Evolutionary conservation across 2,888 invertebrate genomes (phyloP), one percentile per base, ranked within the genome.

Genomic region (Drosophila limbata): DNA sequence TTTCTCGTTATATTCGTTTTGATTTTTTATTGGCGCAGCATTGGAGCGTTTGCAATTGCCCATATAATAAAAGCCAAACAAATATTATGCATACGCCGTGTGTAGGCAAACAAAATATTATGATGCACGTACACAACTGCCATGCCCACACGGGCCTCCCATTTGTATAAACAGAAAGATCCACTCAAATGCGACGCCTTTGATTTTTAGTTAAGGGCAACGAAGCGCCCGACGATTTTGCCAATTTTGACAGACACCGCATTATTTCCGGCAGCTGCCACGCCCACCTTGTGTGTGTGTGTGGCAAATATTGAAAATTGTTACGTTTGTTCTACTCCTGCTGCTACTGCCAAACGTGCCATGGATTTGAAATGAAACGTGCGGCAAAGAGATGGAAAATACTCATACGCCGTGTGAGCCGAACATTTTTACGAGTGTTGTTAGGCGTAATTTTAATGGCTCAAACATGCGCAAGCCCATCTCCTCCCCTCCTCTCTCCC

Each of bases 391-490:
- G 66, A 69, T 73, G 78, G 78, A 73, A 83, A 79, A 83, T 73
- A 73, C 77, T 77, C 79, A 83, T 83, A 85, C 84, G 79, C 84
- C 73, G 77, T 57, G 84, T 79, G 71, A 77, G 84, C 81, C 78
- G 64, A 72, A 69, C 61, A 75, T 79, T 88, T 85, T 84, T 75
- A 79, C 70, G 88, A 85, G 73, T 79, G 73, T 83, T 78, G 73
- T 88, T 86, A 86, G 86, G 86, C 87, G 88, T 85, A 86, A 88
- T 86, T 86, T 86, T 86, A 86, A 86, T 86, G 86, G 86, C 77
- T 73, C 84, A 80, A 85, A 85, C 86, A 85, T 78, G 73, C 81
- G 75, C 33, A 53, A 42, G 70, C 47, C 59, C 59, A 51, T 47
- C 53, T 47, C 47, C 53, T 45, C 1, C 37, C 53, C 59, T 55